Conservation (phyloP, 2,113 vertebrate genomes). For the Arizona elegans region DNA sequence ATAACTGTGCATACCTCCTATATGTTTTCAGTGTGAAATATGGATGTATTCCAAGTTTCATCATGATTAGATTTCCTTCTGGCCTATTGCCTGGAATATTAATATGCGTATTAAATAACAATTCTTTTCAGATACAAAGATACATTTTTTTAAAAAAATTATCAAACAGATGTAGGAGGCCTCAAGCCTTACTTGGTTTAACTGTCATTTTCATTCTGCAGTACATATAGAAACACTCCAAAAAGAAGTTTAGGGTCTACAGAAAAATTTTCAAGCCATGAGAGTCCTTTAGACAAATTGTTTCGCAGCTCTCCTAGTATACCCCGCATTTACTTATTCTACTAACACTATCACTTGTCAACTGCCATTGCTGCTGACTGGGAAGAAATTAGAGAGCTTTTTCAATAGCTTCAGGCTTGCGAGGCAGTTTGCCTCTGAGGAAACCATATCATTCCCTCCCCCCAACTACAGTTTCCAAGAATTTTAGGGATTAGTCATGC, state of each 20-base stretch:
- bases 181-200: background rate
- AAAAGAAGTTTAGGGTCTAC: background rate
- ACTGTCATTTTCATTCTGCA: background rate
- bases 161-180: background rate
- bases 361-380: background rate
- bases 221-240: background rate
- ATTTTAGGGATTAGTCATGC: background rate
- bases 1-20: background rate
- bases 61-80: background rate
- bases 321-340: background rate
- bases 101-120: background rate
- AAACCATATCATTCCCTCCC: background rate
- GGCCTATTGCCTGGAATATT: background rate
- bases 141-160: background rate
- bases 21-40: background rate
- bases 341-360: background rate
- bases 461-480: background rate
- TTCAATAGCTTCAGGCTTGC: background rate
- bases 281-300: background rate
- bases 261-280: background rate
- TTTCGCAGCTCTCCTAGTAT: background rate
- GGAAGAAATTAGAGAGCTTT: background rate
- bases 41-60: background rate
- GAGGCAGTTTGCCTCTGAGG: background rate
- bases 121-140: background rate